phyloP scores from a whole-genome alignment of 2,113 vertebrate species.

The Anas platyrhynchos region DNA sequence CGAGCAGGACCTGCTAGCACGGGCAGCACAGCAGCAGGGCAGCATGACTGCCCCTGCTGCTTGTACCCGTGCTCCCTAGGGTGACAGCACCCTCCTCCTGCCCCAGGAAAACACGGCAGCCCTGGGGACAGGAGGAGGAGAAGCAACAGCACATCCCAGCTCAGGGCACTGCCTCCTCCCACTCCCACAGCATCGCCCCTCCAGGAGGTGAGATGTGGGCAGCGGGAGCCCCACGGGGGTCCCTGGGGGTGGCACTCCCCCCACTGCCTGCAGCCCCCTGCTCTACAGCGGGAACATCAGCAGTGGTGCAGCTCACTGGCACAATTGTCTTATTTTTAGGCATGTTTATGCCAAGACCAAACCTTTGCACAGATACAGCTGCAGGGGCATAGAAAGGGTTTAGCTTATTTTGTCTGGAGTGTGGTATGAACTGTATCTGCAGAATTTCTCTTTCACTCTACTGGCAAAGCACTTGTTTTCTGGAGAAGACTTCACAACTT shows the following conservation, averaged over 20 bases:
- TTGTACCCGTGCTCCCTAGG: no score
- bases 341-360: neutral
- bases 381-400: neutral
- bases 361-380: neutral
- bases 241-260: no score
- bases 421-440: neutral
- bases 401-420: neutral
- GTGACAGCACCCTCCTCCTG: neutral
- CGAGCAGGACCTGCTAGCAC: neutral
- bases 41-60: rapidly evolving
- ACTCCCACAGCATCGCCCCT: neutral
- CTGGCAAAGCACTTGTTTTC: neutral
- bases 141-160: neutral
- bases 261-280: no score
- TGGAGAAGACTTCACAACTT: neutral
- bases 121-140: rapidly evolving
- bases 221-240: neutral
- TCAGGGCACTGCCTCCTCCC: rapidly evolving
- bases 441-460: neutral
- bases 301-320: neutral
- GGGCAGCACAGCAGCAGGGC: neutral
- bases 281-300: neutral
- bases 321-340: neutral
- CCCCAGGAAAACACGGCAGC: rapidly evolving
- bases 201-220: rapidly evolving